Base-by-base conservation (phyloP, 2,797 vertebrate genomes). In the Acrocephalus scirpaceus region DNA sequence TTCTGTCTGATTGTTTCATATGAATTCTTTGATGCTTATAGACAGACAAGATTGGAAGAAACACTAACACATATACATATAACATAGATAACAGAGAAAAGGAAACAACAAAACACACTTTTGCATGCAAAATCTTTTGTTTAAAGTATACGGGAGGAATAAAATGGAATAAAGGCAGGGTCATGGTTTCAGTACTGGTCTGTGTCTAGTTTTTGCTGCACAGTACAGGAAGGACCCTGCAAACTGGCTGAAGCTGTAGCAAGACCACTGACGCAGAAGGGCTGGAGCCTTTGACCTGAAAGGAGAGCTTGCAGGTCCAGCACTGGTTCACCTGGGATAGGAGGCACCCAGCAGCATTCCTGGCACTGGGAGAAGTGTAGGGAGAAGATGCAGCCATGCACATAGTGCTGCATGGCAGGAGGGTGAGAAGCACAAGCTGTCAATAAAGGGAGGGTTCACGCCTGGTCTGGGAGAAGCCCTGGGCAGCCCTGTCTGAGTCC, bases 321-420 rank as follows among this genome's bases (percentile, higher is more conserved):
- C 12, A 16, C 29, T 67, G 20, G 5, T 47, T 77, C 48, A 66
- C 26, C 22, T 16, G 13, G 7, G 25, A 30, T 18, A 53, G 38
- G 16, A 22, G 21, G 11, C 30, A 71, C 5, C 2, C n/a, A 60
- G 7, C 11, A 71, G 40, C 27, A 36, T n/a, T 32, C 45, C 36
- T 2, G 2, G 13, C 12, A 47, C 1, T 1, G 2, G 10, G 1
- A 5, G 4, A 11, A 66, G 20, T 12, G 18, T 9, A 34, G 6
- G 10, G 36, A 78, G 19, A 19, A 74, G 32, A n/a, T 1, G 3
- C 8, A 60, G 22, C 4, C 0, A 0, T 6, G 22, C 3, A 16
- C 17, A 22, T 20, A 42, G 22, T 0, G 0, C 10, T 36, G 26
- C 0, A 0, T 11, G 18, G 20, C 2, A 0, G 22, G 19, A 71